Conservation (phyloP, 2,797 vertebrate genomes). For the Rhinogobio ventralis region DNA sequence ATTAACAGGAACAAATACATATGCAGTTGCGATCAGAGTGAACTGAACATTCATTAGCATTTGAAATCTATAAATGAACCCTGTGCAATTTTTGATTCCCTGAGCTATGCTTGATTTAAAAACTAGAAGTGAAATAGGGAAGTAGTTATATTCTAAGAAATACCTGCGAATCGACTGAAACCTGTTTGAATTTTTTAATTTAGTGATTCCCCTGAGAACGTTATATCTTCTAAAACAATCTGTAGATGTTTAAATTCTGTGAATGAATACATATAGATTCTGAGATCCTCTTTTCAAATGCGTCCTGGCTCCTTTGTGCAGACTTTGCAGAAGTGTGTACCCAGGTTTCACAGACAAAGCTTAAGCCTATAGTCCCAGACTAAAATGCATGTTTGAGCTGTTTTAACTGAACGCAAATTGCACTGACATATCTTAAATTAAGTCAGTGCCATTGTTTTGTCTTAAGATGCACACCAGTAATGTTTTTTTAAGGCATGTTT, state of each 20-base stretch:
- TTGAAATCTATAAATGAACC: background rate
- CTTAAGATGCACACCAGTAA: too few species aligned
- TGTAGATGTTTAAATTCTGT: slow-evolving; percentile 5
- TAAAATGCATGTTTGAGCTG: too few species aligned
- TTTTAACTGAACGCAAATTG: too few species aligned
- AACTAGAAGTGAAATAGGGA: slow-evolving; percentile 51
- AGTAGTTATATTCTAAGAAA: slow-evolving; percentile 24
- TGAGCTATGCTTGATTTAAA: background rate
- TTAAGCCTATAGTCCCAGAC: too few species aligned
- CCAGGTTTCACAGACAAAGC: too few species aligned
- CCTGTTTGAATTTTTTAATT: background rate
- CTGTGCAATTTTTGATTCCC: background rate
- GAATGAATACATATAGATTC: background rate
- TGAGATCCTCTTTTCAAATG: background rate
- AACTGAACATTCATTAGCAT: background rate
- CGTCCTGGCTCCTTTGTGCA: background rate
- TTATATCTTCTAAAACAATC: background rate
- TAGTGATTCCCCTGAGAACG: background rate
- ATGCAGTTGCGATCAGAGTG: background rate
- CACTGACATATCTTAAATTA: too few species aligned
- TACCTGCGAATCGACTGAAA: background rate
- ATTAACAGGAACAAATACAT: background rate
- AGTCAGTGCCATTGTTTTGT: too few species aligned
- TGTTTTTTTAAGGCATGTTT: too few species aligned
- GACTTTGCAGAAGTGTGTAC: background rate